Conservation (phyloP, 1,140 invertebrate species). For the Drosophila athabasca region DNA sequence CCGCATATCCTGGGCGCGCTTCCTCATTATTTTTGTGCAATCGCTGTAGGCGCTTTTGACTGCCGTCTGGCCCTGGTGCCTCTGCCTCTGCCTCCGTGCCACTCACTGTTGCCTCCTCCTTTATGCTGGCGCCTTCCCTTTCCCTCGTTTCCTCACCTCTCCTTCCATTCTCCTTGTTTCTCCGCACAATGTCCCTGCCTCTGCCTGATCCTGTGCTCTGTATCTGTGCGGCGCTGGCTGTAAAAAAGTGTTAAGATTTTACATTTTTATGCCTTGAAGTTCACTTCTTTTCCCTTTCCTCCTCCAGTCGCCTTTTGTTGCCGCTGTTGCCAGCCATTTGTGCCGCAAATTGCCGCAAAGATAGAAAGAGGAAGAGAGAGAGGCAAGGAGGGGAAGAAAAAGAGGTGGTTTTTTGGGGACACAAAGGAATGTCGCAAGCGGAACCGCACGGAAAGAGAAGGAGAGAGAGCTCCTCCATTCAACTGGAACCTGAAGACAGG, state of each 20-base stretch:
- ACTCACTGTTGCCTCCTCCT: slow-evolving; percentile 51
- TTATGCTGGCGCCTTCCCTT: slow-evolving; percentile 36
- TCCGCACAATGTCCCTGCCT: slow-evolving; percentile 50
- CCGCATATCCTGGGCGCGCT: slow-evolving; percentile 74
- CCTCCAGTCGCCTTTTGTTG: slow-evolving; percentile 51
- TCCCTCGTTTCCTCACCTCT: not conserved
- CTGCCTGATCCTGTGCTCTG: slow-evolving; percentile 4
- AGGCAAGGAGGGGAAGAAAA: not conserved
- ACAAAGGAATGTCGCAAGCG: too few relatives aligned
- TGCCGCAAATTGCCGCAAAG: slow-evolving; percentile 68
- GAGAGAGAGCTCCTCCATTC: slow-evolving; percentile 11
- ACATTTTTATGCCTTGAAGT: slow-evolving; percentile 65
- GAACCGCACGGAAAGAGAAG: too few relatives aligned
- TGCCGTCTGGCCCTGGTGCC: slow-evolving; percentile 9
- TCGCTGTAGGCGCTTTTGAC: slow-evolving; percentile 73
- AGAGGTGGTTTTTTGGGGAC: too few relatives aligned
- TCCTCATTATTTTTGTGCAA: slow-evolving; percentile 82
- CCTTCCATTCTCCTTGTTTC: slow-evolving; percentile 56
- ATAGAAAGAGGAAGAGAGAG: slow-evolving; percentile 16
- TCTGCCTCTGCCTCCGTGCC: slow-evolving; percentile 12
- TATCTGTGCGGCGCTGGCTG: slow-evolving; percentile 7
- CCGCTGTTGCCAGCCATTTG: slow-evolving; percentile 68
- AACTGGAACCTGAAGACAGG: not conserved
- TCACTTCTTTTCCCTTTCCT: slow-evolving; percentile 27
- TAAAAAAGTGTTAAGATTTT: slow-evolving; percentile 77